Conservation (phyloP, 2,888 invertebrate species). For the Cryptosula pallasiana region DNA sequence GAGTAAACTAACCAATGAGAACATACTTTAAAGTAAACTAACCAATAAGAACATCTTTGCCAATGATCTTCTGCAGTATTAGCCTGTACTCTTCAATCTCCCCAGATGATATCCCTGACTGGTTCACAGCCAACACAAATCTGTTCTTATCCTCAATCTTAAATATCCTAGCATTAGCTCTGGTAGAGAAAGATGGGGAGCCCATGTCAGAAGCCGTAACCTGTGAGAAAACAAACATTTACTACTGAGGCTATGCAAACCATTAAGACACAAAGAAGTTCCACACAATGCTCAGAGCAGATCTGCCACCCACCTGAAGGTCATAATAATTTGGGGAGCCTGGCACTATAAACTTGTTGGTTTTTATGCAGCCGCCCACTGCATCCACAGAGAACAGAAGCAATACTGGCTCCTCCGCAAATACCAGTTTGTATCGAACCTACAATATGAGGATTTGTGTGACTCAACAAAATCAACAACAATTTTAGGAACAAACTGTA, state of each 20-base stretch:
- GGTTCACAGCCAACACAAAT: neutral
- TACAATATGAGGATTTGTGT: neutral
- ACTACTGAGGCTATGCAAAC: no score
- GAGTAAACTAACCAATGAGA: neutral
- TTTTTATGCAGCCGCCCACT: neutral
- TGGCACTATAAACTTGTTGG: neutral
- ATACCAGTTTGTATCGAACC: neutral
- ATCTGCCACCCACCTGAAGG: neutral
- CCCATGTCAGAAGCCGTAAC: neutral
- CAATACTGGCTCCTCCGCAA: neutral
- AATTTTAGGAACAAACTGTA: no score
- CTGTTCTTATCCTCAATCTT: conserved; percentile 9
- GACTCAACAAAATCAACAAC: no score
- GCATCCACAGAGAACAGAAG: neutral
- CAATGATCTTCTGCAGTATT: neutral
- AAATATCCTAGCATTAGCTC: conserved; percentile 3
- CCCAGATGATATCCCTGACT: neutral
- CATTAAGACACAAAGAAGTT: no score
- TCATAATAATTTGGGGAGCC: neutral
- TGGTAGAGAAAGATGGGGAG: neutral
- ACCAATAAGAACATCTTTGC: conserved; percentile 13
- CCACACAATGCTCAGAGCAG: no score
- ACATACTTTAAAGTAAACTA: neutral
- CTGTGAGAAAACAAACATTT: no score
- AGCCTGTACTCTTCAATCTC: conserved; percentile 4